phyloP scores from a whole-genome alignment of 2,797 vertebrate genomes.

The Hylomyscus alleni region DNA sequence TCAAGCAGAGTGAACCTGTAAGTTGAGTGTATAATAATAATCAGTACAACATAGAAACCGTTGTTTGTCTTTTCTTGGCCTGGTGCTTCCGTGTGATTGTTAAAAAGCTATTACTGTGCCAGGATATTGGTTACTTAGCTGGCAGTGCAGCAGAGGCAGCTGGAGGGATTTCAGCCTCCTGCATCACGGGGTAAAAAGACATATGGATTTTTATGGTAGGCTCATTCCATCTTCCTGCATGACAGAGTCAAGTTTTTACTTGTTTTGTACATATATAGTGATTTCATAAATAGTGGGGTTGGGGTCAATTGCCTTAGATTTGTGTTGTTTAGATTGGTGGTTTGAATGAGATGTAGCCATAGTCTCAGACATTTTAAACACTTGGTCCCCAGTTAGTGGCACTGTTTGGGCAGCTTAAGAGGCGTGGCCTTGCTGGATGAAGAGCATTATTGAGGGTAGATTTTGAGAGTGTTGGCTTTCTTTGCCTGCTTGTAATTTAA shows the following conservation, averaged over 20 bases:
- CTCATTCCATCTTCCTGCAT: neutral
- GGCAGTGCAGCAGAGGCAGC: neutral
- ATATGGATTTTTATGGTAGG: neutral
- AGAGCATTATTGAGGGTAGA: neutral
- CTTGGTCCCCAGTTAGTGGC: neutral
- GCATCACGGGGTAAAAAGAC: neutral
- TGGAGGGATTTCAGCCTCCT: constrained; percentile 10
- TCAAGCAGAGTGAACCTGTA: constrained; percentile 51
- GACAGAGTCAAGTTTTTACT: neutral
- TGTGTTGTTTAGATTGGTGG: neutral
- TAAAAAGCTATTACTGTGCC: neutral
- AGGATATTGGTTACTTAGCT: neutral
- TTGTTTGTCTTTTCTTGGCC: constrained; percentile 31
- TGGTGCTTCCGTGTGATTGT: constrained; percentile 60
- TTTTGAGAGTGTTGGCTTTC: neutral
- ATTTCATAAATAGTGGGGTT: neutral
- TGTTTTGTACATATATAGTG: neutral
- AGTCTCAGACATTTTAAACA: neutral
- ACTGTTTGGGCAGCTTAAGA: neutral
- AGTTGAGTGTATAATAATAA: neutral
- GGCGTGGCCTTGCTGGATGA: neutral
- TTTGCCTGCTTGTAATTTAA: neutral
- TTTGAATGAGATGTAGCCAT: neutral
- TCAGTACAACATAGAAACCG: constrained; percentile 23
- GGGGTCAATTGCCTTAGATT: neutral